Conservation (phyloP, 2,113 vertebrate species). For the Sinocyclocheilus rhinocerous region DNA sequence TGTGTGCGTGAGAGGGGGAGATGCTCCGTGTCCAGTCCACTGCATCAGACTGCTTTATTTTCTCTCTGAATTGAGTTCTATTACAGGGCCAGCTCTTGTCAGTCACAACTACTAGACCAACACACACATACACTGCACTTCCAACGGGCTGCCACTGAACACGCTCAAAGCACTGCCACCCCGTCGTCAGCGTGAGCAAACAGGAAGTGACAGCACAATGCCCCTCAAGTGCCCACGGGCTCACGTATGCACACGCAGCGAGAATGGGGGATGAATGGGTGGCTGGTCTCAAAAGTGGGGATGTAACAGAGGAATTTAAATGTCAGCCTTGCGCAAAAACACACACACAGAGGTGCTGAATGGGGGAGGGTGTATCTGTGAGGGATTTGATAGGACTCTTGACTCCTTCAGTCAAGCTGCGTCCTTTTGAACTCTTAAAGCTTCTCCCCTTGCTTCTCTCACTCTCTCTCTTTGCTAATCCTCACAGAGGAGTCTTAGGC, state of each 20-base stretch:
- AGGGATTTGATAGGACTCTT: constrained; percentile 43
- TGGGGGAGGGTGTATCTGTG: constrained; percentile 32
- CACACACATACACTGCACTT: constrained; percentile 41
- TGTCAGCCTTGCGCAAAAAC: not conserved
- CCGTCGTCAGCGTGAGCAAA: constrained; percentile 70
- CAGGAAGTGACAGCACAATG: constrained; percentile 73
- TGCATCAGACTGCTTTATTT: constrained; percentile 80
- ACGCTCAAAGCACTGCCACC: constrained; percentile 65
- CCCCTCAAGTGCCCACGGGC: constrained; percentile 67
- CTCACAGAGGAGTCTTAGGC: constrained; percentile 33
- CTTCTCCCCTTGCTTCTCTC: constrained; percentile 39
- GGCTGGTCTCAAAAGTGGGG: constrained; percentile 39
- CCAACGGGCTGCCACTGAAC: constrained; percentile 58
- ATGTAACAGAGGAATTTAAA: too few relatives aligned
- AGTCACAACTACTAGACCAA: constrained; percentile 69
- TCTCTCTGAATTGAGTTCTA: constrained; percentile 76
- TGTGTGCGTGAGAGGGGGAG: constrained; percentile 54
- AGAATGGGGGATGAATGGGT: constrained; percentile 23
- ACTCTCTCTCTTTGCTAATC: constrained; percentile 45
- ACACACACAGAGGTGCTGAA: constrained; percentile 51
- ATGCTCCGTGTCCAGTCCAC: constrained; percentile 75
- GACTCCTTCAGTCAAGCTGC: constrained; percentile 40
- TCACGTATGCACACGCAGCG: constrained; percentile 31
- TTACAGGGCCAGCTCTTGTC: constrained; percentile 70
- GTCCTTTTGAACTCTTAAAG: constrained; percentile 54